Percentiles rank a stretch among this genome's conserved stretches.
Conservation (phyloP, 1,140 invertebrate genomes). For the Pentalonia nigronervosa region DNA sequence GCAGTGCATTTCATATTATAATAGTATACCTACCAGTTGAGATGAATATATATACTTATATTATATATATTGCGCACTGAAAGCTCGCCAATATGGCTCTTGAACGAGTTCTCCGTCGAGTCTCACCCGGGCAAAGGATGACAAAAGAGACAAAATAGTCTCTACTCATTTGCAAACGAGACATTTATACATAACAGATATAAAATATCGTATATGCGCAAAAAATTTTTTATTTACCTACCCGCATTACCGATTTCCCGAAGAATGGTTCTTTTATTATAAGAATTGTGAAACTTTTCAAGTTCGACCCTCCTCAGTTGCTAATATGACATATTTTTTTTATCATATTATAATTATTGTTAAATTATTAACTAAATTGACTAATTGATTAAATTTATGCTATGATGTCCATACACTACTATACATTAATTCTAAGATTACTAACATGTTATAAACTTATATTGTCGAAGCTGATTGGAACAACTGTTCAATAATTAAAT, state of each 20-base stretch:
- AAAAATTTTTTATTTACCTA: not conserved
- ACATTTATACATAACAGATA: not conserved
- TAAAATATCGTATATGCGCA: not conserved
- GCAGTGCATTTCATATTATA: not conserved
- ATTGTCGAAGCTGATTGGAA: not conserved
- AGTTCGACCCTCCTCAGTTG: too few species aligned
- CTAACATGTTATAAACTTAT: not conserved
- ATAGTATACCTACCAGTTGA: not conserved
- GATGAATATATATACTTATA: not conserved
- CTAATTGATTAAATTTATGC: not conserved
- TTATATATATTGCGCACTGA: not conserved
- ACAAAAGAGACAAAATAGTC: constrained; percentile 5
- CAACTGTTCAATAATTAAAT: not conserved
- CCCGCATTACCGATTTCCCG: not conserved
- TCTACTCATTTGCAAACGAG: not conserved
- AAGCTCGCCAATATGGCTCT: not conserved
- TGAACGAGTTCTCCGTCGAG: not conserved
- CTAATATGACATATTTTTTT: not conserved
- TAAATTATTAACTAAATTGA: not conserved
- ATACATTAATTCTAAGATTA: not conserved
- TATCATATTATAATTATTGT: not conserved
- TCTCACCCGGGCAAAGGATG: not conserved
- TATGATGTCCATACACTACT: not conserved
- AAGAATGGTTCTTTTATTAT: not conserved
- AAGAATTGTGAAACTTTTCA: not conserved